A percentile compares a stretch with the other conserved stretches of the same genome.
These are phyloP conservation scores for Styela plicata DNA, from an alignment of 23 tunicate species.

Conservation along the genomic window DNA sequence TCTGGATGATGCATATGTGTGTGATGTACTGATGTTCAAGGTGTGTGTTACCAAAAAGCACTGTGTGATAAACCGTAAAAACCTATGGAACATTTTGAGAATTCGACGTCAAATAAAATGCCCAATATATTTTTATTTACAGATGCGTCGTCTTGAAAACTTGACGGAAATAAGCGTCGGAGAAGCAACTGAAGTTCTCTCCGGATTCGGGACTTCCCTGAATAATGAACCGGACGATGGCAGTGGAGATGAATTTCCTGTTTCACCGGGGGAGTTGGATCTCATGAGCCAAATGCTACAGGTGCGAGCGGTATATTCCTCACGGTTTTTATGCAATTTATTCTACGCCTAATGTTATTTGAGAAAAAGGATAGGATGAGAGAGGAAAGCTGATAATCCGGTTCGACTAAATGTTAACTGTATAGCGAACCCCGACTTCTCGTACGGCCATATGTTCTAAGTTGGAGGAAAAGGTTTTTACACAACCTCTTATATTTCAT, in stretches of 20 bases:
- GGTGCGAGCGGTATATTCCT: neutral
- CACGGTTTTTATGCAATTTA: no score
- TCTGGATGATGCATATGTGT: no score
- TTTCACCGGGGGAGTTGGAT: conserved; percentile 24
- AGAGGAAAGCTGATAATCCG: neutral
- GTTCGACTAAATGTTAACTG: neutral
- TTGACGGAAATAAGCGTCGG: conserved; percentile 56
- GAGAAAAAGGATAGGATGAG: neutral
- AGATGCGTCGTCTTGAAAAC: conserved; percentile 50
- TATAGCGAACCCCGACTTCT: neutral
- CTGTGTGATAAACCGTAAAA: no score
- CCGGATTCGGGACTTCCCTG: conserved; percentile 28
- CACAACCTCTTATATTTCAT: neutral
- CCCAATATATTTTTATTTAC: no score
- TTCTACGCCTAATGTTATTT: neutral
- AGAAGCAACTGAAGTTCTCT: conserved; percentile 43
- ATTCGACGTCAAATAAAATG: no score
- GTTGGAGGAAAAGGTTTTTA: neutral
- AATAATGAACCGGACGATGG: conserved; percentile 9
- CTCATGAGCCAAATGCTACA: conserved; percentile 26
- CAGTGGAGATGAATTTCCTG: conserved; percentile 16
- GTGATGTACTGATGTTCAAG: no score
- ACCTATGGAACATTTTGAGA: no score
- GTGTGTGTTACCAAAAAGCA: no score
- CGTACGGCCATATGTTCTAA: neutral